A percentile compares a stretch with the other conserved stretches of the same genome.
phyloP scores from a whole-genome alignment of 2,888 invertebrate species.

The Cabera pusaria region DNA sequence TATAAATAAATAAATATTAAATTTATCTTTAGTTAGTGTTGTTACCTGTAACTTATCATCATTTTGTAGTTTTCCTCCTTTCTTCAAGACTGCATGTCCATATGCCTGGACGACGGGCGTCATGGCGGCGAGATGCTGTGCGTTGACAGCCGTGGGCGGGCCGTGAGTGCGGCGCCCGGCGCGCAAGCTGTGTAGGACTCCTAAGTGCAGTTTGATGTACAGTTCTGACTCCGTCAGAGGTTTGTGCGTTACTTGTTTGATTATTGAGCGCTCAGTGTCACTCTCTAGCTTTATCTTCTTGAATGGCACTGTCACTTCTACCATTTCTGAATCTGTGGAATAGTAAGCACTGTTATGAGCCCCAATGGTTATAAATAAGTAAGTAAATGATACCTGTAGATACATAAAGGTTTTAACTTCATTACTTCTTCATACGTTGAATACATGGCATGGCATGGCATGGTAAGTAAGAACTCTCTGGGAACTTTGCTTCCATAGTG shows the following conservation, averaged over 20 bases:
- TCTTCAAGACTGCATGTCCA: slow-evolving; percentile 56
- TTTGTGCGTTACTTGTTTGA: slow-evolving; percentile 48
- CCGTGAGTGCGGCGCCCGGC: slow-evolving; percentile 73
- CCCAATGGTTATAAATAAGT: too few species aligned
- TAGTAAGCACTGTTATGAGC: too few species aligned
- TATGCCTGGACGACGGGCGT: slow-evolving; percentile 71
- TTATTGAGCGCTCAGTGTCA: slow-evolving; percentile 45
- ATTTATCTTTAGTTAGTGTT: too few species aligned
- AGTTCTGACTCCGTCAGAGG: slow-evolving; percentile 60
- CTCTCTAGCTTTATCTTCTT: slow-evolving; percentile 73
- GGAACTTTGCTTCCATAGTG: too few species aligned
- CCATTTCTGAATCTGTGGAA: slow-evolving; percentile 63
- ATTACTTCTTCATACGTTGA: too few species aligned
- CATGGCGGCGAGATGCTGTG: slow-evolving; percentile 83
- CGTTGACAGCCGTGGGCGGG: slow-evolving; percentile 85
- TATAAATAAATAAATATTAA: too few species aligned
- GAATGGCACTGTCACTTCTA: slow-evolving; percentile 53
- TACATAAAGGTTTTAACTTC: too few species aligned
- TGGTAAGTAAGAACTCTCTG: too few species aligned
- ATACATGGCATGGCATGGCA: too few species aligned
- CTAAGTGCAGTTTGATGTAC: slow-evolving; percentile 87
- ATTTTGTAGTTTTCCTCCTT: slow-evolving; percentile 57
- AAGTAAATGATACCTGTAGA: too few species aligned
- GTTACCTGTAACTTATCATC: slow-evolving; percentile 70
- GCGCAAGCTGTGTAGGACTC: slow-evolving; percentile 85